phyloP scores from a whole-genome alignment of 2,797 vertebrate species.

The Halcyon badia region DNA sequence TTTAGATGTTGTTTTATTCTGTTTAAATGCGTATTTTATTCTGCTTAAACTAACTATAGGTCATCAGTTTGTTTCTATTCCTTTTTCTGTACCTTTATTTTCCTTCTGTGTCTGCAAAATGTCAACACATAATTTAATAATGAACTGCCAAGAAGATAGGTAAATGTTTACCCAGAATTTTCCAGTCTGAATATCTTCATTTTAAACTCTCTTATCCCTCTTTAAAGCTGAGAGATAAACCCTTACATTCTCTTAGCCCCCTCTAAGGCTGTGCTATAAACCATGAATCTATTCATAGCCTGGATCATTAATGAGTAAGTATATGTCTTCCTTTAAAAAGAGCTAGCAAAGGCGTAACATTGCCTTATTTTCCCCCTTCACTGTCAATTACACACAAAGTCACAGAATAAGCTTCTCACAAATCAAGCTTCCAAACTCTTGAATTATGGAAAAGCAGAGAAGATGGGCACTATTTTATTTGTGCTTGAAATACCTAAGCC shows the following conservation, averaged over 20 bases:
- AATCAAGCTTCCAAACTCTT: conserved; percentile 23
- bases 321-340: conserved; percentile 28
- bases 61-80: neutral
- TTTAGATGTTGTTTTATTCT: neutral
- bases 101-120: conserved; percentile 4
- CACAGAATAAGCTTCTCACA: conserved; percentile 51
- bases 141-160: neutral
- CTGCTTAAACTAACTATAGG: neutral
- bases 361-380: conserved; percentile 55
- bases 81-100: neutral
- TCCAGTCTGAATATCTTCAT: neutral
- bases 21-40: neutral
- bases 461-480: conserved; percentile 26
- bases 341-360: conserved; percentile 13
- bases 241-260: conserved; percentile 6
- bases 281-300: conserved; percentile 43
- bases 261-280: conserved; percentile 10
- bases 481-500: neutral
- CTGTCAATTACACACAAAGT: conserved; percentile 61
- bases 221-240: conserved; percentile 32
- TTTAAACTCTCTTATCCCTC: conserved; percentile 9
- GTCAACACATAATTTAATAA: conserved; percentile 27
- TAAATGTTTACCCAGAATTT: conserved; percentile 46
- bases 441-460: conserved; percentile 50
- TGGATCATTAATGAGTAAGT: conserved; percentile 58